Evolutionary conservation across 2,888 invertebrate species (phyloP).

Genomic region (Branchellion lobata): DNA sequence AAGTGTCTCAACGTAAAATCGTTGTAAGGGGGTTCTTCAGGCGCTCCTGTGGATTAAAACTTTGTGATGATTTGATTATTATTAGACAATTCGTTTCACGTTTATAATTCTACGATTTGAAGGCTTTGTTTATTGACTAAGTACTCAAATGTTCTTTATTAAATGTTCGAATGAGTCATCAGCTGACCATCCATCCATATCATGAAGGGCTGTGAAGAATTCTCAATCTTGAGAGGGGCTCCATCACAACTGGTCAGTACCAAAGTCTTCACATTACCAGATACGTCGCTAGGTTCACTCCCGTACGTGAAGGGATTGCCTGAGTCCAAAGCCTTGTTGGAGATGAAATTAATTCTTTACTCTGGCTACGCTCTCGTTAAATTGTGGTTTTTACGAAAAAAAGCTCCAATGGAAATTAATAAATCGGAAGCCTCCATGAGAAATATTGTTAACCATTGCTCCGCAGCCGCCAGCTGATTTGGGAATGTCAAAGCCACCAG

Average conservation of each 20-base stretch:
- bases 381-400: background rate
- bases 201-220: constrained; percentile 54
- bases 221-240: constrained; percentile 52
- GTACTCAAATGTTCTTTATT: constrained; percentile 21
- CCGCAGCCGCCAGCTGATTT: constrained; percentile 37
- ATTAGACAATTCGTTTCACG: no score
- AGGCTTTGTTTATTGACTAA: no score
- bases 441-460: constrained; percentile 38
- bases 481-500: constrained; percentile 36
- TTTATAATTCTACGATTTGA: no score
- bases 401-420: background rate
- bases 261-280: constrained; percentile 51
- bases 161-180: background rate
- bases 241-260: constrained; percentile 51
- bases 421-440: background rate
- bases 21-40: constrained; percentile 46
- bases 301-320: constrained; percentile 51
- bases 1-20: constrained; percentile 22
- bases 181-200: constrained; percentile 53
- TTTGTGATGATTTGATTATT: no score
- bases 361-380: background rate
- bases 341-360: no score
- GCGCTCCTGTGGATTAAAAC: constrained; percentile 23
- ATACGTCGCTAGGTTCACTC: constrained; percentile 45
- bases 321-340: constrained; percentile 47